phyloP scores from a whole-genome alignment of 1,140 invertebrate species.

The Lordiphosa clarofinis region DNA sequence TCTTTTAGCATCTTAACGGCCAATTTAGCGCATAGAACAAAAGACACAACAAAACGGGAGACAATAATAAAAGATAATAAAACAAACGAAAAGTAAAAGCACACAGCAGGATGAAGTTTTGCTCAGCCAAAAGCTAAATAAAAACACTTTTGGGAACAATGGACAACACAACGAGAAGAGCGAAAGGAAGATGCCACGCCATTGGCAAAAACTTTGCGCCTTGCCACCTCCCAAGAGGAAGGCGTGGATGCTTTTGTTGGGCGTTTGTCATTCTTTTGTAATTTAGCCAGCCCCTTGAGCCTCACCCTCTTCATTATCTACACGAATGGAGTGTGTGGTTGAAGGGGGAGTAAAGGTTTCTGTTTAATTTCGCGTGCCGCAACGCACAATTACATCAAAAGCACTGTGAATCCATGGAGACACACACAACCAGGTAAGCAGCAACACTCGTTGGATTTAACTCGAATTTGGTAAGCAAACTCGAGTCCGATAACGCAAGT shows the following conservation, averaged over 20 bases:
- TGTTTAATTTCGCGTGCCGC: constrained; percentile 68
- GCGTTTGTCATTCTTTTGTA: constrained; percentile 69
- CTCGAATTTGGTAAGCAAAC: too few species aligned
- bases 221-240: constrained; percentile 17
- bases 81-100: constrained; percentile 62
- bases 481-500: too few species aligned
- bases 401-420: too few species aligned
- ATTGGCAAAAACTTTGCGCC: constrained; percentile 39
- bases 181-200: constrained; percentile 6
- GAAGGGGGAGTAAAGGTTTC: not conserved
- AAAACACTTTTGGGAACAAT: constrained; percentile 77
- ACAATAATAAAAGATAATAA: constrained; percentile 71
- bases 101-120: constrained; percentile 8
- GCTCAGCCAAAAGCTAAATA: constrained; percentile 46
- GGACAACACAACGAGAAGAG: constrained; percentile 19
- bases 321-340: not conserved
- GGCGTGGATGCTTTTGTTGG: constrained; percentile 14
- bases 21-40: constrained; percentile 62
- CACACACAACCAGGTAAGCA: too few species aligned
- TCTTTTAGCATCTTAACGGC: constrained; percentile 76
- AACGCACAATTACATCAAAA: constrained; percentile 64
- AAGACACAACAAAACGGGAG: constrained; percentile 41
- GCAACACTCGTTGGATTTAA: too few species aligned
- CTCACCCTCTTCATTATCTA: constrained; percentile 54
- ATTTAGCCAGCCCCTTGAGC: constrained; percentile 54